Conservation (phyloP, 1,140 invertebrate species). For the Drosophila takahashii region DNA sequence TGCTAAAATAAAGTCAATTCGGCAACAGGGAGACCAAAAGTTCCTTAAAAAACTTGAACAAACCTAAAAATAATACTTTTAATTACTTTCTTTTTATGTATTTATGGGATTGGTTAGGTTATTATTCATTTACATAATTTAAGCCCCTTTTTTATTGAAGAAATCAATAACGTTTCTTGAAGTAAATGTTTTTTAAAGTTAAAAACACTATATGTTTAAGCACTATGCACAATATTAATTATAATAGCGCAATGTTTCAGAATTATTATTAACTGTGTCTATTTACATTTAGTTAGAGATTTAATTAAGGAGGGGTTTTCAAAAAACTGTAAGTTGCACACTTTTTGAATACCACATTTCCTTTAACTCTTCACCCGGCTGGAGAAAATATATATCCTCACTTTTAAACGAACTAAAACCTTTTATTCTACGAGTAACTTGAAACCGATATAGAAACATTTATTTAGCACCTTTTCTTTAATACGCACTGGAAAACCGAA, state of each 20-base stretch:
- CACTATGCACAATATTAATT: too few species aligned
- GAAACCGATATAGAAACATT: too few species aligned
- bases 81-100: background rate
- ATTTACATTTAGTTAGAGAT: too few species aligned
- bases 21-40: background rate
- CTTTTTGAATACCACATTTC: background rate
- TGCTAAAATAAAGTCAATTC: background rate
- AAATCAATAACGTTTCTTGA: background rate
- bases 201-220: too few species aligned
- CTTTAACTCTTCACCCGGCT: too few species aligned
- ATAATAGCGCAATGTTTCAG: too few species aligned
- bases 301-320: too few species aligned
- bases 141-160: background rate
- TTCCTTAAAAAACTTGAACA: background rate
- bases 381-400: background rate
- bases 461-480: background rate
- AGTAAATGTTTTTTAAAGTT: background rate
- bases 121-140: background rate
- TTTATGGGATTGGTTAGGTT: background rate
- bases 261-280: too few species aligned
- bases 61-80: background rate
- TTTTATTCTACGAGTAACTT: too few species aligned
- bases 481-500: constrained; percentile 19
- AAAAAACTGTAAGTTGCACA: too few species aligned
- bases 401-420: too few species aligned